Percentiles rank a stretch among this genome's conserved stretches.
phyloP scores from a whole-genome alignment of 2,113 vertebrate species.

The Percopsis transmontana region DNA sequence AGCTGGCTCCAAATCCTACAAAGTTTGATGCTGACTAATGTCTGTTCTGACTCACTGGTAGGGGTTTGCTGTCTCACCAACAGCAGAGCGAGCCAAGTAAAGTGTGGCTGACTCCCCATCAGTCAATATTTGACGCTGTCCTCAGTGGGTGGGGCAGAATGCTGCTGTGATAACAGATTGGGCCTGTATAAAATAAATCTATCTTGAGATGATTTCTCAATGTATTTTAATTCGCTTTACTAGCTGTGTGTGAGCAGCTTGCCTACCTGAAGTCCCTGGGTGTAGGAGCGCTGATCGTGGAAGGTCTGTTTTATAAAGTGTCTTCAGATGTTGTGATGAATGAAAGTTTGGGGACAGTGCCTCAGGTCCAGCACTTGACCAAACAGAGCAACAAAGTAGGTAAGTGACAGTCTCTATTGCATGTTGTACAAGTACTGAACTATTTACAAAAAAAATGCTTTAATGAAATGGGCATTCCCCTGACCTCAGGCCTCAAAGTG shows the following conservation, averaged over 20 bases:
- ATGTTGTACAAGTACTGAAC: neutral
- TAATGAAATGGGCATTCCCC: neutral
- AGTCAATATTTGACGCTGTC: too few species aligned
- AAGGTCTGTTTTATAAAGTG: constrained; percentile 57
- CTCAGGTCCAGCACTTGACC: constrained; percentile 69
- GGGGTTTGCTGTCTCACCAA: too few species aligned
- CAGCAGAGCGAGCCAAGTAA: too few species aligned
- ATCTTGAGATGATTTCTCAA: neutral
- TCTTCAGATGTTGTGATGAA: constrained; percentile 39
- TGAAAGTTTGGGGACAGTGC: constrained; percentile 33
- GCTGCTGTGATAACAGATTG: too few species aligned
- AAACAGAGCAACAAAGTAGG: constrained; percentile 64
- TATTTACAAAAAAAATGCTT: too few species aligned
- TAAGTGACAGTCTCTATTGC: constrained; percentile 13
- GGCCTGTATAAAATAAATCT: neutral
- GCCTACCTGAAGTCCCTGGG: constrained; percentile 71
- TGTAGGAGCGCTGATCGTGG: constrained; percentile 67
- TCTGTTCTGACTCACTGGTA: too few species aligned
- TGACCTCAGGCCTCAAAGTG: constrained; percentile 66
- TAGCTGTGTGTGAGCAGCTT: constrained; percentile 66
- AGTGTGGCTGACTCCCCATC: too few species aligned
- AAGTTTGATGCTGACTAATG: too few species aligned
- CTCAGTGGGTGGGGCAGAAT: too few species aligned
- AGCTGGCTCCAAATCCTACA: too few species aligned
- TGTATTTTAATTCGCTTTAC: neutral